Base-by-base conservation (phyloP, 2,797 vertebrate species). In the Rhyacichthys aspro region DNA sequence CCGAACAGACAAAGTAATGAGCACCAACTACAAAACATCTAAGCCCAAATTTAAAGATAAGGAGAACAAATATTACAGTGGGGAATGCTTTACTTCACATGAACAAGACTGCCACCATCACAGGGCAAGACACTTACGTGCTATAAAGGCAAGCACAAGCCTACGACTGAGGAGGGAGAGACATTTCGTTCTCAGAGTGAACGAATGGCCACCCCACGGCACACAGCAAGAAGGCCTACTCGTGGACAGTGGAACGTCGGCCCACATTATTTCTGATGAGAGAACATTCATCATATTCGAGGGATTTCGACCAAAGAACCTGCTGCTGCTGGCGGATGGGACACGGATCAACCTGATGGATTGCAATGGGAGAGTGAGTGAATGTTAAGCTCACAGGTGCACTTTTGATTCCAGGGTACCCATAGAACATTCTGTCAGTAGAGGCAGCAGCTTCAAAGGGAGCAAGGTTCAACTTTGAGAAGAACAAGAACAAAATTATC, bases 381-480 rank as follows among this genome's bases (percentile, higher is more conserved):
- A 43, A 15, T 43, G 41, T 43, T 15, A 43, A 43, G n/a, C n/a
- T 43, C 41, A 43, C 41, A 43, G n/a, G 16, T 15, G 14, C 41
- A 2, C 5, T 16, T 43, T 15, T 43, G 41, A 43, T 43, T 15
- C n/a, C 41, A 12, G 41, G 41, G 16, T 52, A 50, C 10, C 58
- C 46, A 43, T 45, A 52, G 12, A 43, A 52, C 38, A 49, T 60
- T 7, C 16, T 59, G 1, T 59, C 45, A 15, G 38, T 60, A 37
- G 58, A 60, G 10, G 46, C 58, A 19, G 58, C 38, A 50, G 5
- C 12, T 43, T 42, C 47, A 15, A 61, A 52, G 9, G 38, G 23
- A 43, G 58, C 23, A 12, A 60, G 8, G 6, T 50, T 60, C 38
- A 60, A 43, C 46, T 50, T 50, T 43, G 28, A 61, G 59, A 43